Base-by-base conservation (phyloP, 2,888 invertebrate genomes). In the Andrena bucephala region DNA sequence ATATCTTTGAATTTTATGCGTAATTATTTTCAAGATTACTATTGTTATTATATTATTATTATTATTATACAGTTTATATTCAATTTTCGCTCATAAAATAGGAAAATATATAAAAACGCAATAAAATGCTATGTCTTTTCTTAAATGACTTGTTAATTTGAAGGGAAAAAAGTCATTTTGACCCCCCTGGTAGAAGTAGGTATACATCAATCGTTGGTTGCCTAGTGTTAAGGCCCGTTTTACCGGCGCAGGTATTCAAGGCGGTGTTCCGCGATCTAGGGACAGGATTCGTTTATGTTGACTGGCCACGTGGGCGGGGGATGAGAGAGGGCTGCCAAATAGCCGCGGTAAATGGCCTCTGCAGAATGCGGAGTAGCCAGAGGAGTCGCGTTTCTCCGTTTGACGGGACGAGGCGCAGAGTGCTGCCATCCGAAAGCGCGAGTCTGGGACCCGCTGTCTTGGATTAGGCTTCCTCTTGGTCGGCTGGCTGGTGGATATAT, bases 321-420 rank as follows among this genome's bases (percentile, higher is more conserved):
- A 76, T 72, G 70, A 73, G 73, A 65, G 65, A 24, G 67, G 54
- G 68, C 48, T 66, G 63, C 66, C 69, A 54, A 71, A 63, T 62
- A 36, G 66, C 78, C 82, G 8, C 87, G 90, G 91, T 90, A 89
- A 89, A 90, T 60, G 89, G 85, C 90, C 90, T 90, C 89, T 86
- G 88, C 78, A 90, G 90, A 90, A 91, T 91, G 91, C 89, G 81
- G 85, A 72, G 80, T 76, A 67, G 76, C 75, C 75, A 31, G 36
- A 59, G 72, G 50, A 48, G 65, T 54, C 76, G 71, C 81, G 82
- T 76, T 83, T 83, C 83, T 75, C 27, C 83, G 75, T 84, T 84
- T 76, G 79, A 79, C 83, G 72, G 24, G 57, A 72, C 65, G 60
- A 52, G 60, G 63, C 31, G 20, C 24, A 16, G 59, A n/a, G 67